A percentile compares a stretch with the other conserved stretches of the same genome.
Conservation (phyloP, 2,888 invertebrate genomes). For the Drosophila rubida region DNA sequence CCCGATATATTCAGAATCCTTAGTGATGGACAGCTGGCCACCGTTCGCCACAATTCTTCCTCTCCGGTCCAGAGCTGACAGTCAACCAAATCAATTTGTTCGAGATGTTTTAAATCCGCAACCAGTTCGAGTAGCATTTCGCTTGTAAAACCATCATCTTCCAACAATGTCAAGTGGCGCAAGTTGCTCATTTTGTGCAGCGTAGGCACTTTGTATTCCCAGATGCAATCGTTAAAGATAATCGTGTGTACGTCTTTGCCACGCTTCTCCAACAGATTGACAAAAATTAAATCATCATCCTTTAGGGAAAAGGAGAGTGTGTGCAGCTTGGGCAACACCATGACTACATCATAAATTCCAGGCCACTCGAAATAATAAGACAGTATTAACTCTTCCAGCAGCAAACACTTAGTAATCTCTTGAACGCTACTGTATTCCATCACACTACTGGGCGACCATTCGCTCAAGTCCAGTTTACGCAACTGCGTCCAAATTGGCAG, state of each 20-base stretch:
- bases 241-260: background rate
- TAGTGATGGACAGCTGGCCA: conserved; percentile 8
- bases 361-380: no score
- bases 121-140: background rate
- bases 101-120: conserved; percentile 3
- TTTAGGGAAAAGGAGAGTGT: background rate
- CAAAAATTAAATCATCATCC: background rate
- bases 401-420: background rate
- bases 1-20: conserved; percentile 24
- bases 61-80: conserved; percentile 12
- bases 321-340: conserved; percentile 19
- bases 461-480: conserved; percentile 17
- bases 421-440: no score
- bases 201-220: background rate
- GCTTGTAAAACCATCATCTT: background rate
- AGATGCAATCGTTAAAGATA: conserved; percentile 9
- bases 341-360: background rate
- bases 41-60: conserved; percentile 28
- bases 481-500: conserved; percentile 6
- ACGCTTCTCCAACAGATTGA: conserved; percentile 1
- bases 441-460: background rate
- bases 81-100: conserved; percentile 21
- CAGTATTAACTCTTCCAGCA: conserved; percentile 21
- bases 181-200: conserved; percentile 2
- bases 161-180: conserved; percentile 7